Base-by-base conservation (phyloP, 2,888 invertebrate species). In the Ophion ventricosus region DNA sequence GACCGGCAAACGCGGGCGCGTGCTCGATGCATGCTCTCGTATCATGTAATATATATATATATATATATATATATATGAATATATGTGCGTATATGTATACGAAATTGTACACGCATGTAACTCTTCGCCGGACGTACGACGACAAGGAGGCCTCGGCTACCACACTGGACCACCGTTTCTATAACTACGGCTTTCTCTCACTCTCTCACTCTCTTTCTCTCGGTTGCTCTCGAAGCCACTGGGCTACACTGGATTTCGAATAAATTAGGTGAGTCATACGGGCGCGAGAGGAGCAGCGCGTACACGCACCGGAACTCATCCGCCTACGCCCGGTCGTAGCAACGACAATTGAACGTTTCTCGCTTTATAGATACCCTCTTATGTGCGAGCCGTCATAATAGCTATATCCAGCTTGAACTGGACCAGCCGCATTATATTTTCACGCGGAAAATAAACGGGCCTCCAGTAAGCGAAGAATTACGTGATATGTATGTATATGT, bases 201-300 rank as follows among this genome's bases (percentile, higher is more conserved):
- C 66, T 69, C 26, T 20, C 66, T 59, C 25, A 29, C 59, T 59
- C 59, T 20, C 14, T 77, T 49, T 56, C 69, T 40, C 74, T 56
- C 54, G 66, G 29, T 67, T 23, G 70, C 23, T 69, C 74, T 56
- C 29, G 29, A 57, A 73, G 76, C 80, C 49, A 67, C 82, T 67
- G 72, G 72, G 43, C 79, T 82, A 29, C 29, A 63, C 79, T 79
- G 80, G 87, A 80, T 86, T 87, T 86, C 88, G 90, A 91, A 91
- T 91, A 91, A 91, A 91, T 91, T 88, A 90, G 89, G 88, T 88
- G 90, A 91, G 88, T 90, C 90, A 90, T 87, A 86, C 11, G 57
- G 72, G 80, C 82, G 82, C 82, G 76, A 80, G 74, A 80, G 61
- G 67, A 78, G 78, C 23, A 70, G 54, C 20, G 61, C 49, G 77